Evolutionary conservation across 2,797 vertebrate genomes (phyloP), one percentile per base, ranked within the genome.

Genomic region (Adrianichthys oophorus): DNA sequence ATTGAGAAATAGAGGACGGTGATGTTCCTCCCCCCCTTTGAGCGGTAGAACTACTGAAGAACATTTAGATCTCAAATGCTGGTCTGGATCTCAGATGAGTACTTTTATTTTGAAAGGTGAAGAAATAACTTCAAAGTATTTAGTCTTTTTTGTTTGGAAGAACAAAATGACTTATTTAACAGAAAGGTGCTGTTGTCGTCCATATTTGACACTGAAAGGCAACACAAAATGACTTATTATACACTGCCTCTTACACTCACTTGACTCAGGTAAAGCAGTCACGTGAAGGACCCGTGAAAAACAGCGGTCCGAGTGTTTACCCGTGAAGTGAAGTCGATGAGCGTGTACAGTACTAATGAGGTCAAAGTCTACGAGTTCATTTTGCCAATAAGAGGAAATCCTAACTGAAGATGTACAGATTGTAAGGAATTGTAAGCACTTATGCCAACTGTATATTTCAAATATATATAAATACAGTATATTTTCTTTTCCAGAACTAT

Each of bases 1-100:
- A 96, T 98, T 55, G 95, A 98, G 78, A 99, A 98, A 86, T 97
- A 91, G 68, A 65, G 0, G 41, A 52, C 21, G 18, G 59, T 48
- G 44, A 21, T 32, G 37, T 42, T 0, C 48, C 23, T 54, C 45
- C 54, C 54, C 2, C 4, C 44, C 42, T 48, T 48, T 14, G 7
- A 71, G 29, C 7, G 10, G 52, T 10, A 59, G 70, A 64, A 83
- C 75, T 76, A 68, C 82, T 82, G 82, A 74, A 59, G 52, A 58
- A 46, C 17, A 24, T 72, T 65, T 4, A 0, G 62, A 49, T 68
- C 45, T 79, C 62, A 41, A 63, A 76, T 72, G 61, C 56, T 7
- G 47, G 52, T 40, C 51, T 47, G 58, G 55, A 72, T 65, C 68
- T 48, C 29, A 55, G 65, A 72, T 73, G 65, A 55, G 61, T 57